Evolutionary conservation across 2,888 invertebrate species (phyloP).

Genomic region (Andrena haemorrhoa): DNA sequence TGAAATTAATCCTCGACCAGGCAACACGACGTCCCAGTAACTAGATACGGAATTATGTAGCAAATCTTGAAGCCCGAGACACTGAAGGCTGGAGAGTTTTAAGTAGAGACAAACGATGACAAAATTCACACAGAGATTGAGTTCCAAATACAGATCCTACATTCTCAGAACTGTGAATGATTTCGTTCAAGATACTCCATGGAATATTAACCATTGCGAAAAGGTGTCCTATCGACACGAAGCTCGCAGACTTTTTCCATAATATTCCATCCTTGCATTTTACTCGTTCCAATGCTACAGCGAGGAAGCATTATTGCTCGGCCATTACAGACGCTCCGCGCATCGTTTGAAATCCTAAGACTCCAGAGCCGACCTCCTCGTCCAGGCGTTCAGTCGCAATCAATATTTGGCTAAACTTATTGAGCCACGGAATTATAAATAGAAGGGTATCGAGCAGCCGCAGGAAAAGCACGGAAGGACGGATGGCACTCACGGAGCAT

Average conservation of each 20-base stretch:
- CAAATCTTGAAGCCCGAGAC: background rate
- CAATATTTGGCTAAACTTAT: conserved; percentile 21
- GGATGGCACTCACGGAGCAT: background rate
- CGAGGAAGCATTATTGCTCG: background rate
- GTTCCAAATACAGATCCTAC: too few species aligned
- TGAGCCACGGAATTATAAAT: conserved; percentile 20
- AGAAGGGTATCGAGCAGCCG: conserved; percentile 21
- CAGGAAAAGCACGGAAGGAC: background rate
- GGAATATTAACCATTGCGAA: too few species aligned
- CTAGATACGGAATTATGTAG: background rate
- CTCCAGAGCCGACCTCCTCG: conserved; percentile 2
- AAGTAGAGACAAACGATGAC: too few species aligned
- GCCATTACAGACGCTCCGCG: background rate
- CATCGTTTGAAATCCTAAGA: background rate
- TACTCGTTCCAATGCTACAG: too few species aligned
- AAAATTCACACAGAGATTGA: too few species aligned
- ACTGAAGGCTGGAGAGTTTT: too few species aligned
- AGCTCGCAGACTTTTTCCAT: too few species aligned
- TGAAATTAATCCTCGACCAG: conserved; percentile 4
- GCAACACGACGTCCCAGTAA: background rate
- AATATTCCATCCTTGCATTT: too few species aligned
- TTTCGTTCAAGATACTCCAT: too few species aligned
- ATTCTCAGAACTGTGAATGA: too few species aligned
- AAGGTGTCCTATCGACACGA: too few species aligned
- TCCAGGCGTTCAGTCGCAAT: background rate